Base-by-base conservation (phyloP, 2,888 invertebrate genomes). In the Meteorus colon region DNA sequence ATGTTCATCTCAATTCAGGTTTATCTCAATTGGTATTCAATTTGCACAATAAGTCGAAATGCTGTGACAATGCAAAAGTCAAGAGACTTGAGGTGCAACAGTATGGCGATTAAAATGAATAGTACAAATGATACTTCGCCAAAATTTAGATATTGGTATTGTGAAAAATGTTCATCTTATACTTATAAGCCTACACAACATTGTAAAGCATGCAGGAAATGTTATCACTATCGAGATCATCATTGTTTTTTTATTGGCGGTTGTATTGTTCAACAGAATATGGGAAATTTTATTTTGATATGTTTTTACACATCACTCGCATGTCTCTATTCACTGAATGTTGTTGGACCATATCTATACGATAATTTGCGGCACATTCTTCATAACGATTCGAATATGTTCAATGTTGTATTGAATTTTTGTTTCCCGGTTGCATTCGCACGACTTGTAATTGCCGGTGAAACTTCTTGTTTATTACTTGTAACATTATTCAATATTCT, bases 211-310 rank as follows among this genome's bases (percentile, higher is more conserved):
- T 87, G 87, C 29, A 82, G 79, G 67, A 86, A 87, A 66, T 87
- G 87, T 69, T 87, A 82, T 37, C 86, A 87, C 72, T 83, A 82
- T 74, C 81, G 84, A 12, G 86, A 87, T 76, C 87, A 87, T 78
- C 87, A 87, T 72, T 87, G 87, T 51, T 86, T 86, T 51, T 87
- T 87, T 67, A 76, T 87, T 45, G 87, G 87, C 24, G 81, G 82
- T 27, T 87, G 87, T 59, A 77, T 87, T 24, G 51, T 86, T n/a
- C 80, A 83, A 3, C 84, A 86, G 48, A 87, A 87, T 34, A 86
- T 87, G 81, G 87, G 87, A 41, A 86, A 86, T 70, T 87, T 87
- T 48, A 85, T 87, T 51, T 37, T 87, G n/a, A 81, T 86, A 8
- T 87, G 87, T 72, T 81, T 86, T 5, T 82, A 87, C 63, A 82